Base-by-base conservation (phyloP, 2,888 invertebrate species). In the Eurois occulta region DNA sequence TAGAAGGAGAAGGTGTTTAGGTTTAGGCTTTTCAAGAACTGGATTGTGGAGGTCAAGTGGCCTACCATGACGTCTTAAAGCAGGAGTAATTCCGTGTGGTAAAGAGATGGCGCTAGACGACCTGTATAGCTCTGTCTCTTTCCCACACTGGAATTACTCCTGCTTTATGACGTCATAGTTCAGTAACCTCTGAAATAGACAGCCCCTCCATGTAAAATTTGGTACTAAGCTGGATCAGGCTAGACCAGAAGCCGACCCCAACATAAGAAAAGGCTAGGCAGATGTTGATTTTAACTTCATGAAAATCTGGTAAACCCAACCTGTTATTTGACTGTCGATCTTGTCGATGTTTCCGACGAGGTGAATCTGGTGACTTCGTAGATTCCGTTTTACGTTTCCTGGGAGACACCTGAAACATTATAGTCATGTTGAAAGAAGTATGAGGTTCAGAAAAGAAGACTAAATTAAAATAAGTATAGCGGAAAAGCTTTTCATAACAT, bases 311-410 rank as follows among this genome's bases (percentile, higher is more conserved):
- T 55, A n/a, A n/a, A 16, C 24, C 55, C n/a, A 71, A 86, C 87
- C 83, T 84, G 43, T 77, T 65, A 16, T 64, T 78, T 52, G 77
- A 62, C 41, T 67, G 76, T 48, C 81, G 74, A 66, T 81, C 75
- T 21, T 75, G 72, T 32, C 75, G 76, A 75, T 83, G 71, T 78
- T 77, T 79, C 35, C 75, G 79, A 24, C 64, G 78, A 38, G 83
- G 78, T 55, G 86, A 80, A 28, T 87, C 85, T 2, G 78, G 64
- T 11, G 78, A 75, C 52, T 6, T 75, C 1, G 48, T 58, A 28
- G 86, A 75, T 13, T 83, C 88, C 10, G 67, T 64, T 41, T 71
- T 60, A 6, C 78, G 84, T 48, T 80, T 87, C 24, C 79, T 82
- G 43, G 86, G 78, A 21, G 84, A 78, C 5, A 71, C 7, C 87